A percentile compares a stretch with the other conserved stretches of the same genome.
These are phyloP conservation scores for Trachymyrmex cornetzi DNA, from an alignment of 1,140 invertebrate genomes.

Conservation along the genomic window DNA sequence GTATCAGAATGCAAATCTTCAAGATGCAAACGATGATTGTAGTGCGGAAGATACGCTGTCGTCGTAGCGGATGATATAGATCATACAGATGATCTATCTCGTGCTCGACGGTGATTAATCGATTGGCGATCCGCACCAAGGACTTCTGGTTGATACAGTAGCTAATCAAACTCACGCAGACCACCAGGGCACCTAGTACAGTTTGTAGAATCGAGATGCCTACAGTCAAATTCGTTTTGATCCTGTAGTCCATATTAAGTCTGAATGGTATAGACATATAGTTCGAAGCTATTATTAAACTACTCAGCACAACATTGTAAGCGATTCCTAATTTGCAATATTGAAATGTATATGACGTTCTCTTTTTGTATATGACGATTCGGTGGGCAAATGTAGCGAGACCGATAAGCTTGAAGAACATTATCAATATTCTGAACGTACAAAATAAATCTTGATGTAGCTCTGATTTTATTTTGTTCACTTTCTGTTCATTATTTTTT, in stretches of 20 bases:
- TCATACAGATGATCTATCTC: neutral
- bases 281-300: no score
- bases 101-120: neutral
- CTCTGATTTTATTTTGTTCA: neutral
- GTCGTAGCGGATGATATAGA: neutral
- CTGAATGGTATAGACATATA: no score
- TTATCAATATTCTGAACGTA: neutral
- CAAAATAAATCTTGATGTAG: neutral
- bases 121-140: slow-evolving; percentile 43
- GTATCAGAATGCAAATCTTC: neutral
- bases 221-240: no score
- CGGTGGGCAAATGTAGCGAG: slow-evolving; percentile 56
- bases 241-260: no score
- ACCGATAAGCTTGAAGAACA: slow-evolving; percentile 66
- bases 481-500: slow-evolving; percentile 13
- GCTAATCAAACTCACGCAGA: slow-evolving; percentile 16
- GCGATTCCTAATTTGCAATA: no score
- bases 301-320: no score
- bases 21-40: neutral
- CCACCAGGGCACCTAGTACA: neutral
- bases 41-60: neutral
- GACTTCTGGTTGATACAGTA: slow-evolving; percentile 37
- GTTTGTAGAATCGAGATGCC: neutral
- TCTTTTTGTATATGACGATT: no score
- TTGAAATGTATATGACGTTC: no score